Conservation (phyloP, 2,113 vertebrate genomes). For the Elephas maximus region DNA sequence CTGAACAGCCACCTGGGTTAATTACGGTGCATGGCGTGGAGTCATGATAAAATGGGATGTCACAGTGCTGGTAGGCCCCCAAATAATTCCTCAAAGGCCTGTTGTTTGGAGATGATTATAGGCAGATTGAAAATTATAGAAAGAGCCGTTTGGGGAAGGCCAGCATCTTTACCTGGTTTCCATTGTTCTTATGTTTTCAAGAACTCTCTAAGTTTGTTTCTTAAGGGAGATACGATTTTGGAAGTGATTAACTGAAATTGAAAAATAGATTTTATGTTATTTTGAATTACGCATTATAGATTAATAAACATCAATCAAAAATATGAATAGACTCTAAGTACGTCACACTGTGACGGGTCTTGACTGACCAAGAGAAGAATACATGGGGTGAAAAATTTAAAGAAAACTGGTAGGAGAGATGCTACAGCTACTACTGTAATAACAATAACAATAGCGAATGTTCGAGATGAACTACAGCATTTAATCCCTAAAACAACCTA, state of each 20-base stretch:
- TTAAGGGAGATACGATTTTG: not conserved
- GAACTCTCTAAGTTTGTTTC: constrained; percentile 13
- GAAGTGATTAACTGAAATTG: constrained; percentile 6
- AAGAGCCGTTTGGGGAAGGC: not conserved
- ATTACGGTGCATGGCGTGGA: not conserved
- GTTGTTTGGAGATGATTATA: not conserved
- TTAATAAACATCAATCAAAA: not conserved
- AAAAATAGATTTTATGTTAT: not conserved
- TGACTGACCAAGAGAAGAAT: not conserved
- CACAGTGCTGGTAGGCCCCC: not conserved
- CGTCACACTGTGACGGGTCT: not conserved
- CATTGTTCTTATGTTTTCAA: not conserved
- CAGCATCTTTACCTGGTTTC: not conserved
- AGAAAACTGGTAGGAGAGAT: not conserved
- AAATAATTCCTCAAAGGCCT: not conserved
- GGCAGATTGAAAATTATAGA: not conserved
- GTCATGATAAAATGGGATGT: not conserved
- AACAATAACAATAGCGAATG: not conserved
- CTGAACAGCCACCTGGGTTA: not conserved
- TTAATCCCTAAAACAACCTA: not conserved
- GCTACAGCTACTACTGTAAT: not conserved
- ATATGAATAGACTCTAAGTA: not conserved
- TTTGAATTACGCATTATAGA: not conserved
- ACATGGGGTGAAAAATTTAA: not conserved
- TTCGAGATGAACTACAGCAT: not conserved